Evolutionary conservation across 2,797 vertebrate genomes (phyloP).

Genomic region (Chiloscyllium punctatum): DNA sequence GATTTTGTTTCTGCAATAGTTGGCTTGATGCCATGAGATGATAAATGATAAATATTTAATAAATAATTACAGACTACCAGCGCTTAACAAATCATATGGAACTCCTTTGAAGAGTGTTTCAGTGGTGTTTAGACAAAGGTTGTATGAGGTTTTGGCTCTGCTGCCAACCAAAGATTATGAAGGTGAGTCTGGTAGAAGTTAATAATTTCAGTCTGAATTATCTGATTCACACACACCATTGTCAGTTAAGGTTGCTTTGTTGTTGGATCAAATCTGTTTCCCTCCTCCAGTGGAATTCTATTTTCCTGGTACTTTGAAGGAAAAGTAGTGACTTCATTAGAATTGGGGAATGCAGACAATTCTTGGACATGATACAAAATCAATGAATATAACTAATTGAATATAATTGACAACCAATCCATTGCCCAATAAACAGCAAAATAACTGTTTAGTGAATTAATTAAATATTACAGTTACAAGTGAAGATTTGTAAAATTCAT

Average conservation of each 20-base stretch:
- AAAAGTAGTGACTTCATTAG: background rate
- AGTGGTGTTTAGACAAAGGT: constrained; percentile 69
- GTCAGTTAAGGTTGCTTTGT: background rate
- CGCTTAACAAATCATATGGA: constrained; percentile 67
- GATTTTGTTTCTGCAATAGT: background rate
- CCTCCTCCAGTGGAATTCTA: background rate
- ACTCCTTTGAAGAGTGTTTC: constrained; percentile 63
- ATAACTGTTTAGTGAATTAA: background rate
- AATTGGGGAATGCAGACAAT: background rate
- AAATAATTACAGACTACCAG: constrained; percentile 64
- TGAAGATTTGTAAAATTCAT: background rate
- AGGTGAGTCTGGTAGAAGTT: constrained; percentile 60
- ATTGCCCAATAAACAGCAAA: background rate
- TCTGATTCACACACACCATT: background rate
- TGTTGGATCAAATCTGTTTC: background rate
- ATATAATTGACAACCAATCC: background rate
- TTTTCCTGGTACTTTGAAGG: background rate
- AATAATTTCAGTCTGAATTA: background rate
- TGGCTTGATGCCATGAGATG: background rate
- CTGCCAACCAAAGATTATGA: constrained; percentile 75
- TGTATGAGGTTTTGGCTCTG: constrained; percentile 78
- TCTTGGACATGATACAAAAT: background rate
- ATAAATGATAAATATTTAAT: background rate
- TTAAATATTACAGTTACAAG: background rate
- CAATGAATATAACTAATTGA: background rate